phyloP scores from a whole-genome alignment of 1,140 invertebrate species.

The Drosophila sturtevanti region DNA sequence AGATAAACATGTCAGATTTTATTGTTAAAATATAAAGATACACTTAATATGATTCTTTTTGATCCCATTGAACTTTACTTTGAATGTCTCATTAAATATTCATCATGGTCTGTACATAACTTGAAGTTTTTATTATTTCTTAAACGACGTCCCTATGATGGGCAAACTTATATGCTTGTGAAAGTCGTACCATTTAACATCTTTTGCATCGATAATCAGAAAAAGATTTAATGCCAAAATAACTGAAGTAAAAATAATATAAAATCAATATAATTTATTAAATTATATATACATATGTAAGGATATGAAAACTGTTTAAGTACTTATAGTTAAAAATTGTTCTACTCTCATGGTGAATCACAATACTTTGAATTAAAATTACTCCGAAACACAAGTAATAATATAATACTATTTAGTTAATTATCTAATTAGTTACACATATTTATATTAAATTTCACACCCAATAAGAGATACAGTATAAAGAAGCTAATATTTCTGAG shows the following conservation, averaged over 20 bases:
- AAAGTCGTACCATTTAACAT: conserved; percentile 8
- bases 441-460: not conserved
- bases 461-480: too few species aligned
- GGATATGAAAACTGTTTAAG: not conserved
- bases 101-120: conserved; percentile 7
- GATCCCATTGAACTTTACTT: conserved; percentile 7
- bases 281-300: not conserved
- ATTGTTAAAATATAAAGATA: too few species aligned
- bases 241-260: not conserved
- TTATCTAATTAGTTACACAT: not conserved
- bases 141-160: conserved; percentile 27
- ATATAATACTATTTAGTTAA: too few species aligned
- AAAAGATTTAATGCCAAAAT: not conserved
- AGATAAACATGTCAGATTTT: too few species aligned
- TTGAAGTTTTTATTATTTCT: conserved; percentile 28
- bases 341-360: not conserved
- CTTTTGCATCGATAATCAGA: not conserved
- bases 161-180: conserved; percentile 9
- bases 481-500: too few species aligned
- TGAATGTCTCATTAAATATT: conserved; percentile 17
- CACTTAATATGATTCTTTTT: too few species aligned
- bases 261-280: not conserved
- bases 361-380: not conserved
- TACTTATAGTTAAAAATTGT: not conserved
- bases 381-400: not conserved